Conservation (phyloP, 2,888 invertebrate genomes). For the Cephus pulcher region DNA sequence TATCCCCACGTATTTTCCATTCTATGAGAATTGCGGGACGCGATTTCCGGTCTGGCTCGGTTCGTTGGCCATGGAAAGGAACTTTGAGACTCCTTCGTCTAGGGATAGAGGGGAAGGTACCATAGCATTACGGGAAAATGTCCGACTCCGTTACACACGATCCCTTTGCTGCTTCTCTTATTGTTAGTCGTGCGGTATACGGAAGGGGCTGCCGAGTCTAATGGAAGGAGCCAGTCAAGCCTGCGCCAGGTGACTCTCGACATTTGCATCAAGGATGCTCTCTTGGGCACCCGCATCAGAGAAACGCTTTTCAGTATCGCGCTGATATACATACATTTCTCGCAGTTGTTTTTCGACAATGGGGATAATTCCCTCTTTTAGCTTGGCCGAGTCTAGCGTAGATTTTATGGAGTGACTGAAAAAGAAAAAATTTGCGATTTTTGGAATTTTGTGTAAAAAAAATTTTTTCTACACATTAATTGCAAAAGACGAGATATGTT, state of each 20-base stretch:
- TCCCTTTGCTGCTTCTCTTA: not conserved
- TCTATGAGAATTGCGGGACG: constrained; percentile 50
- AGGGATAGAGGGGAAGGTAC: not conserved
- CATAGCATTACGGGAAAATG: not conserved
- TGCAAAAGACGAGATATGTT: not conserved
- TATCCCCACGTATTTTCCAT: constrained; percentile 32
- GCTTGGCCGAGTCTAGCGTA: not conserved
- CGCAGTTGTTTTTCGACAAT: not conserved
- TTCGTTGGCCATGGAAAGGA: not conserved
- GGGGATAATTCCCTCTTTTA: not conserved
- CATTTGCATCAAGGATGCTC: not conserved
- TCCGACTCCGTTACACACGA: not conserved
- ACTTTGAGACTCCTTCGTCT: not conserved
- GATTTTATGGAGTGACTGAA: not conserved
- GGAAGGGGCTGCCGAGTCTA: not conserved
- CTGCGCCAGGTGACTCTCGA: not conserved
- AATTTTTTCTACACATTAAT: not conserved
- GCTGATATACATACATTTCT: not conserved
- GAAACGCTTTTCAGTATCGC: not conserved
- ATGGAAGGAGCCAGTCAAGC: not conserved
- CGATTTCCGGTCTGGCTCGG: constrained; percentile 39
- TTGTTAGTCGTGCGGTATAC: not conserved
- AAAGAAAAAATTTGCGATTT: not conserved
- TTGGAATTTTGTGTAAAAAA: no score
- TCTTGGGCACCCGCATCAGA: not conserved